Percentiles rank a stretch among this genome's conserved stretches.
Evolutionary conservation across 1,140 invertebrate species (phyloP).

Genomic region (Helicorthomorpha holstii): DNA sequence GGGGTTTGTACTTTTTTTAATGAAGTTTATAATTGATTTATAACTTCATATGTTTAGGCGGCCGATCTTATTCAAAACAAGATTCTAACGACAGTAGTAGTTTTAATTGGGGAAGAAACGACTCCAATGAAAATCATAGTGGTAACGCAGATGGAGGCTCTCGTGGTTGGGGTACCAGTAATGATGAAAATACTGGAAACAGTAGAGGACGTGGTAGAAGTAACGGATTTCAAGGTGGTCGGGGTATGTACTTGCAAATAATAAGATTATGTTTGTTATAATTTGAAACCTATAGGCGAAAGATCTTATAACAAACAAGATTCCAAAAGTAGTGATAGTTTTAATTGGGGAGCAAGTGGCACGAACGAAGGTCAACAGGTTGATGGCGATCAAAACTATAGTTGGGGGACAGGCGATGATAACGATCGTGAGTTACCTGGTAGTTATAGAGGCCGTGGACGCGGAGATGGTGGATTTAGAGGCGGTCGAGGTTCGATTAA

Average conservation of each 20-base stretch:
- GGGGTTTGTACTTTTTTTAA: not conserved
- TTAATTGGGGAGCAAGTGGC: too few relatives aligned
- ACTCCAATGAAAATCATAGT: conserved; percentile 25
- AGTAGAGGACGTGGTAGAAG: conserved; percentile 10
- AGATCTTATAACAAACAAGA: not conserved
- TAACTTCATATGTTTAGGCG: conserved; percentile 3
- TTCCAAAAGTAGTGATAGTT: not conserved
- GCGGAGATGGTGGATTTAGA: too few relatives aligned
- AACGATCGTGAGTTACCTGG: too few relatives aligned
- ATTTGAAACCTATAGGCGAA: not conserved
- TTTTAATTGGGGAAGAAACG: conserved; percentile 21
- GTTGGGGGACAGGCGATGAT: too few relatives aligned
- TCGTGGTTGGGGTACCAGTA: conserved; percentile 22
- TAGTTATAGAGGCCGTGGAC: too few relatives aligned
- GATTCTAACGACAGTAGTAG: conserved; percentile 13
- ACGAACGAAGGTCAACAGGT: too few relatives aligned
- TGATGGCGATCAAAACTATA: too few relatives aligned
- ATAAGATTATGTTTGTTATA: not conserved
- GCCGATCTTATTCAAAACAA: not conserved
- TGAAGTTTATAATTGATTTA: conserved; percentile 3
- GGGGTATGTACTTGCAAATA: conserved; percentile 8
- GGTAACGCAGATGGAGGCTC: conserved; percentile 27
- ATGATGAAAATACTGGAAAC: conserved; percentile 18
- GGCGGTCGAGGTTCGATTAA: too few relatives aligned
- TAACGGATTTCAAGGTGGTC: conserved; percentile 8